phyloP scores from a whole-genome alignment of 2,797 vertebrate genomes.

The Eidolon dupreanum region DNA sequence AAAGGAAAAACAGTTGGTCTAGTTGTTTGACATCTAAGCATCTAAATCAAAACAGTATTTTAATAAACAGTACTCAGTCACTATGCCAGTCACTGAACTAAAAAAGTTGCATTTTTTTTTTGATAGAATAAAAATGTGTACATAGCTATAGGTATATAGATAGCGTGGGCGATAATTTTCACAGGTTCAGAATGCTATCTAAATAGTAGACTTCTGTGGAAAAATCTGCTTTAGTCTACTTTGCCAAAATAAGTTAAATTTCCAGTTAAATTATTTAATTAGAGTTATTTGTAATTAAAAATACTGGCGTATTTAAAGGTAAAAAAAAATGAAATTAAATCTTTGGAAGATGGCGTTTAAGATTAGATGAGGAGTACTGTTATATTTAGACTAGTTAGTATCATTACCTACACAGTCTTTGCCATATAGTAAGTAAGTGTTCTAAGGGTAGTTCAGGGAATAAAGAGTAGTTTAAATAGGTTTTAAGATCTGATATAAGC shows the following conservation, averaged over 20 bases:
- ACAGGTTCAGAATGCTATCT: background rate
- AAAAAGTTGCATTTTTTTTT: conserved; percentile 24
- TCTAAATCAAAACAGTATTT: conserved; percentile 50
- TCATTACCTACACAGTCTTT: background rate
- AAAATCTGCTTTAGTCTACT: background rate
- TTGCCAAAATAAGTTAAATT: background rate
- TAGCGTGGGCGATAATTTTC: background rate
- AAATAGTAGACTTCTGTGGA: background rate
- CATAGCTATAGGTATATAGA: background rate
- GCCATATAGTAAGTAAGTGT: background rate
- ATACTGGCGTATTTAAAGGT: background rate
- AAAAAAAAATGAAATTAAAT: background rate
- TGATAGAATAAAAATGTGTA: conserved; percentile 14
- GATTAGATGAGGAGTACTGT: background rate
- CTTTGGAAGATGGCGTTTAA: background rate
- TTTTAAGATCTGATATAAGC: background rate
- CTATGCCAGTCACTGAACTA: background rate
- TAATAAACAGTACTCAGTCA: conserved; percentile 22
- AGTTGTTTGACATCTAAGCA: conserved; percentile 25
- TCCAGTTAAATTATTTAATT: conserved; percentile 22
- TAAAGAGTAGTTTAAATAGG: background rate
- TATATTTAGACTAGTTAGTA: background rate
- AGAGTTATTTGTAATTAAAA: background rate
- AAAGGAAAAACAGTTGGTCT: background rate
- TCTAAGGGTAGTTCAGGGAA: background rate